These are phyloP conservation scores for Hiodon alosoides DNA, from an alignment of 2,113 vertebrate genomes.

Conservation along the genomic window DNA sequence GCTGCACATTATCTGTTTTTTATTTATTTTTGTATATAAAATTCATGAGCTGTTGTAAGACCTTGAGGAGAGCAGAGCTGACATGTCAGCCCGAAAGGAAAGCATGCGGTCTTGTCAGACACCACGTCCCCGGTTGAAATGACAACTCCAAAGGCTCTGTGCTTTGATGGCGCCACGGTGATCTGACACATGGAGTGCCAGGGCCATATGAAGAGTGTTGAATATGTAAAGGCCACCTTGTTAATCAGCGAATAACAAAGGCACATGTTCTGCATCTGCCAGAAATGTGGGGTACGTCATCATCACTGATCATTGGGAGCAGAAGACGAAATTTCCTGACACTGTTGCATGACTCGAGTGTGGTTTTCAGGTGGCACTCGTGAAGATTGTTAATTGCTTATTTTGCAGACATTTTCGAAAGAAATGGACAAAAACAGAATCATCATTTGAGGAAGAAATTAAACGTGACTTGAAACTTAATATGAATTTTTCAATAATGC, in stretches of 20 bases:
- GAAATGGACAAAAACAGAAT: background rate
- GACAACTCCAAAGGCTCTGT: background rate
- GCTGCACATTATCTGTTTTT: too few species aligned
- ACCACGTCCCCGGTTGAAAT: too few species aligned
- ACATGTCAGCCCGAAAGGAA: too few species aligned
- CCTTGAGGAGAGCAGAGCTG: too few species aligned
- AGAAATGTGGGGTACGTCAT: background rate
- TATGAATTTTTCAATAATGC: too few species aligned
- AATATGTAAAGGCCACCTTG: background rate
- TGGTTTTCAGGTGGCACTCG: background rate
- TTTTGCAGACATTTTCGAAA: background rate
- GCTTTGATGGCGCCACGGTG: background rate
- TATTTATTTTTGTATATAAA: too few species aligned
- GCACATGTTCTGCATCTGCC: background rate
- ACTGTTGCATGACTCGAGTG: background rate
- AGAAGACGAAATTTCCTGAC: background rate
- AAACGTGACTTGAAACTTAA: background rate
- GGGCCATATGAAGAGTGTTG: background rate
- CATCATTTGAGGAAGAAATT: background rate
- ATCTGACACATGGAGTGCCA: background rate
- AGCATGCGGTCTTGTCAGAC: too few species aligned
- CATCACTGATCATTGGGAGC: background rate
- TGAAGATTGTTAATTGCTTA: background rate
- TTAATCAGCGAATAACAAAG: constrained; percentile 5
- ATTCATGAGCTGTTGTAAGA: too few species aligned